Base-by-base conservation (phyloP, 2,888 invertebrate species). In the Loripinus fragilis region DNA sequence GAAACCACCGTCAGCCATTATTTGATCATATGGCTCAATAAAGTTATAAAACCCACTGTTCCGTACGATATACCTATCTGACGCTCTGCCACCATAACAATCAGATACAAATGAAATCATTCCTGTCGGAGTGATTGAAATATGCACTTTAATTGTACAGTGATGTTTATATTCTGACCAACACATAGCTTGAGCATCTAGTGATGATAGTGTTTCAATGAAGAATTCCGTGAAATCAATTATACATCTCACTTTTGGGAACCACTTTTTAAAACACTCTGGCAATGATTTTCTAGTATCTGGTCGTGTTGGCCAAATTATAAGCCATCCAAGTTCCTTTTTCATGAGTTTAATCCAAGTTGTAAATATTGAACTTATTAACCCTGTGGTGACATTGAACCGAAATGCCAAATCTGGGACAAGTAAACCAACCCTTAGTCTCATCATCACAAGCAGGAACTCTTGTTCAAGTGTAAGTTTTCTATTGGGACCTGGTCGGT, bases 51-150 rank as follows among this genome's bases (percentile, higher is more conserved):
- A 74, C 2, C 70, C 76, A 73, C 72, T 71, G 50, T 83, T 65
- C n/a, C 69, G 33, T 10, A 74, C 68, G 7, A 85, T 83, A 41
- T 35, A 68, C 33, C 74, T 81, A 50, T 85, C 85, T 28, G 74
- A 69, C 20, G 83, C 72, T 35, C 83, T 69, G 0, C 83, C 85
- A 35, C 85, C 85, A 50, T 41, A 41, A 41, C 41, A n/a, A n/a
- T n/a, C n/a, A n/a, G n/a, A n/a, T n/a, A n/a, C n/a, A n/a, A n/a
- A n/a, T n/a, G n/a, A n/a, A 41, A 41, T n/a, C n/a, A n/a, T n/a
- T n/a, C n/a, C n/a, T n/a, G n/a, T n/a, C n/a, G n/a, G n/a, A n/a
- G n/a, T 48, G n/a, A 48, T 48, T 48, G 48, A 20, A 48, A 50
- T 67, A 65, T 85, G 80, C n/a, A n/a, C n/a, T n/a, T n/a, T n/a